phyloP scores from a whole-genome alignment of 1,140 invertebrate species.

The Lamellibrachia luymesi region DNA sequence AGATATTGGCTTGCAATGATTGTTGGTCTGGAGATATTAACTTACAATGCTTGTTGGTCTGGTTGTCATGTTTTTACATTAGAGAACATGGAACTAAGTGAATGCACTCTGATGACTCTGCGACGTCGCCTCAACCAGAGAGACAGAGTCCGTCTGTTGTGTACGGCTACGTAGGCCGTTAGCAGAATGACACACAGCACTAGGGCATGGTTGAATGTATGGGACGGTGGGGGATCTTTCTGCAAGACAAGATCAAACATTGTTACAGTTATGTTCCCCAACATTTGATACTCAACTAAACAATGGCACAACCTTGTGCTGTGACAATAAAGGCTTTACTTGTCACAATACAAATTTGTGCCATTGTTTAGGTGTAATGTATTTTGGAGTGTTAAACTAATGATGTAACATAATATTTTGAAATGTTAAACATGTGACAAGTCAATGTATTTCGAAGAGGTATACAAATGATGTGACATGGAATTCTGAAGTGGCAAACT shows the following conservation, averaged over 20 bases:
- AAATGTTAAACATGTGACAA: not conserved
- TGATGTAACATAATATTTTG: not conserved
- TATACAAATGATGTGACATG: not conserved
- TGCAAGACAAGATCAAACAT: not conserved
- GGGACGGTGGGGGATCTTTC: not conserved
- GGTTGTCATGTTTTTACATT: not conserved
- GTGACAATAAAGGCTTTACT: not conserved
- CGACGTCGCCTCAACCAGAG: slow-evolving; percentile 31
- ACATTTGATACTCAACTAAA: not conserved
- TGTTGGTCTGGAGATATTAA: not conserved
- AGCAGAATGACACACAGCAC: not conserved
- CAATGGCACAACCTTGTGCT: not conserved
- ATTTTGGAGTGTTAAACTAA: slow-evolving; percentile 30
- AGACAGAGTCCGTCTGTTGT: slow-evolving; percentile 31
- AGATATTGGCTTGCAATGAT: not conserved
- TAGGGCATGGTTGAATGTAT: not conserved
- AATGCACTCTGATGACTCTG: slow-evolving; percentile 37
- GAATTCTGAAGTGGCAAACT: not conserved
- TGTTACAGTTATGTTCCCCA: too few species aligned
- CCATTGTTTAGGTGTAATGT: slow-evolving; percentile 28
- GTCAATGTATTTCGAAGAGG: not conserved
- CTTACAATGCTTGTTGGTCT: not conserved
- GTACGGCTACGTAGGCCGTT: not conserved
- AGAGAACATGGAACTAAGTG: slow-evolving; percentile 40
- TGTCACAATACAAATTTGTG: slow-evolving; percentile 28